These are phyloP conservation scores for Cephus nigrinus DNA, from an alignment of 2,888 invertebrate genomes.

Conservation along the genomic window DNA sequence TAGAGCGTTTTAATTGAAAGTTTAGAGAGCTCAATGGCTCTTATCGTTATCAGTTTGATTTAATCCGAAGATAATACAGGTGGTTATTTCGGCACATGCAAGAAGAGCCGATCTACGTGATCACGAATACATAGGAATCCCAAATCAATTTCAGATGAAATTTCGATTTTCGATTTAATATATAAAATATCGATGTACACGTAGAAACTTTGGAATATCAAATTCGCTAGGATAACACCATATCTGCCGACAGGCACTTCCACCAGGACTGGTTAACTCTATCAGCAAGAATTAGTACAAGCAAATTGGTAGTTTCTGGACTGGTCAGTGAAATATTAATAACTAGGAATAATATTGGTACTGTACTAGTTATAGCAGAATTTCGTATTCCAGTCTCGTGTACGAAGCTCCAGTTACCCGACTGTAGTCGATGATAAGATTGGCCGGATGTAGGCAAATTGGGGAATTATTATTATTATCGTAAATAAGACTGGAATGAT, in stretches of 20 bases:
- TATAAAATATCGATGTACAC: neutral
- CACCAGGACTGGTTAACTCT: neutral
- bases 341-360: neutral
- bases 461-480: too few species aligned
- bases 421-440: neutral
- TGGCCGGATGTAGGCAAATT: neutral
- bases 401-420: neutral
- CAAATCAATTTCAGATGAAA: neutral
- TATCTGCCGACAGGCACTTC: neutral
- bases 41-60: slow-evolving; percentile 14
- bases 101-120: neutral
- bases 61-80: neutral
- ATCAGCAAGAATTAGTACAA: neutral
- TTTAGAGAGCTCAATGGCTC: slow-evolving; percentile 14
- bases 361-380: neutral
- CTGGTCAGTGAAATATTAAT: neutral
- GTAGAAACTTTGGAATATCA: neutral
- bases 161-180: neutral
- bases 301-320: neutral
- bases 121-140: neutral
- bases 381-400: neutral
- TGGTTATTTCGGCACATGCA: neutral
- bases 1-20: slow-evolving; percentile 21
- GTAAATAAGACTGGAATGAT: neutral
- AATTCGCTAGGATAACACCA: neutral